phyloP scores from a whole-genome alignment of 2,113 vertebrate species.

The Lampris incognitus region DNA sequence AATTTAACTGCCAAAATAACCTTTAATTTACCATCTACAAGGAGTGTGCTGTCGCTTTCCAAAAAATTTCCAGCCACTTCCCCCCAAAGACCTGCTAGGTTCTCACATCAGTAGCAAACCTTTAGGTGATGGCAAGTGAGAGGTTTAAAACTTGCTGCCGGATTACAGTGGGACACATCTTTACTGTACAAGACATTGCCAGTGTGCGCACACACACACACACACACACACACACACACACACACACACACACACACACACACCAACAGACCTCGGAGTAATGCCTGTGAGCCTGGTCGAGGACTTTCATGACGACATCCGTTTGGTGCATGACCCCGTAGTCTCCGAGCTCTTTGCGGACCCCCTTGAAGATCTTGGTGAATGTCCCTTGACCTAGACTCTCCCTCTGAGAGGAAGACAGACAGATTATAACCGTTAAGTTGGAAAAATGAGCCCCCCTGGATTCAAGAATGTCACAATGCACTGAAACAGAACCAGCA shows the following conservation, averaged over 20 bases:
- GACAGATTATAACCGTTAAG: background rate
- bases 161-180: too few relatives aligned
- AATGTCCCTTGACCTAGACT: conserved; percentile 96
- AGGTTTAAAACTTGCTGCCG: too few relatives aligned
- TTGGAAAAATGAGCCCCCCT: background rate
- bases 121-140: too few relatives aligned
- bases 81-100: too few relatives aligned
- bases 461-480: background rate
- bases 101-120: too few relatives aligned
- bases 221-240: too few relatives aligned
- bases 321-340: conserved; percentile 92
- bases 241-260: background rate
- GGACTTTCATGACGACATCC: conserved; percentile 93
- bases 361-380: conserved; percentile 95
- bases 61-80: too few relatives aligned
- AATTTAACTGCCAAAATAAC: too few relatives aligned
- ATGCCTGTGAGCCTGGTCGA: conserved; percentile 94
- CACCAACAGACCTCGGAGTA: conserved; percentile 90
- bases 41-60: too few relatives aligned
- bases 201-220: too few relatives aligned
- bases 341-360: conserved; percentile 93
- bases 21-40: too few relatives aligned
- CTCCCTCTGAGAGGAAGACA: conserved; percentile 84
- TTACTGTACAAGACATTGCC: too few relatives aligned
- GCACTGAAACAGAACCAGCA: background rate